Evolutionary conservation across 2,888 invertebrate species (phyloP), one percentile per base, ranked within the genome.

Genomic region (Argyresthia albistria): DNA sequence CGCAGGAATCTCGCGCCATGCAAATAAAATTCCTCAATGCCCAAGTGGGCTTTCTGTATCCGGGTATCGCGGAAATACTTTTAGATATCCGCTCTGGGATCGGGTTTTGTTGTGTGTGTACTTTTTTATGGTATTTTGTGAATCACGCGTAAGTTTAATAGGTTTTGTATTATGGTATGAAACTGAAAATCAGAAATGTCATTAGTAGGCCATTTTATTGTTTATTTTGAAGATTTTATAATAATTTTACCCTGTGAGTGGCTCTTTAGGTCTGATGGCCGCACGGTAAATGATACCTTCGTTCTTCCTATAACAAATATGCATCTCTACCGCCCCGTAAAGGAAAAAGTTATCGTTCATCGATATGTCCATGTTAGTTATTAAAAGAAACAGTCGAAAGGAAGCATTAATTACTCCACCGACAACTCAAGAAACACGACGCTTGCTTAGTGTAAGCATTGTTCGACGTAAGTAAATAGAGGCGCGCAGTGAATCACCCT

Each of bases 401-500:
- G 39, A 39, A 39, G 8, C n/a, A 39, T 39, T 9, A 39, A 39
- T 39, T 39, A 25, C 25, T 39, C 8, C 39, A n/a, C 10, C 39
- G 39, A 39, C n/a, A n/a, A 39, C 39, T 11, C 39, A 39, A 11
- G 10, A 39, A 39, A 11, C 39, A 9, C n/a, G 39, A 39, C 9
- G 39, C 9, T 11, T 11, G 39, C 46, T 35, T n/a, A 7, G n/a
- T 46, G 16, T 35, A 25, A n/a, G 35, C 35, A 8, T n/a, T n/a
- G 46, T 45, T 45, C 45, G 51, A 51, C 51, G 45, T 51, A 43
- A 43, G 51, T 51, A 51, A 51, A 51, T 35, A 51, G 45, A 35
- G 51, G 39, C 58, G 55, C 58, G 68, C 75, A 72, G 80, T 83
- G 77, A 77, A 83, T 84, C 81, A 84, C 76, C 61, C 67, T 73